A percentile compares a stretch with the other conserved stretches of the same genome.
phyloP scores from a whole-genome alignment of 2,797 vertebrate genomes.

The Scolopax bukidnonensis region DNA sequence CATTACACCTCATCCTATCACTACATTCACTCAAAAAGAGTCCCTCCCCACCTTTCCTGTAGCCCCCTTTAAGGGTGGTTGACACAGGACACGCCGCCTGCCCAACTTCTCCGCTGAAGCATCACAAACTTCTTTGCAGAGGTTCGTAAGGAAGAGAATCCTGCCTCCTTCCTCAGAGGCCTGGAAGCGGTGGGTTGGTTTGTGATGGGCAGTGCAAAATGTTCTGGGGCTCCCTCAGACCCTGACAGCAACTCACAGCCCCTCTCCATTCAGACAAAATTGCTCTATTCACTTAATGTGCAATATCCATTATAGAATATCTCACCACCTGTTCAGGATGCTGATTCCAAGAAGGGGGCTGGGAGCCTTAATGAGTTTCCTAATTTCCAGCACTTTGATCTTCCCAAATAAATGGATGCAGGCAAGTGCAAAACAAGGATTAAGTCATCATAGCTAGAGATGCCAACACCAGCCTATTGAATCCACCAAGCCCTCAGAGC shows the following conservation, averaged over 20 bases:
- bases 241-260: neutral
- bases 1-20: neutral
- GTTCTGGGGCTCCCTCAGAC: neutral
- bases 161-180: neutral
- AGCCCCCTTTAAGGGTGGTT: neutral
- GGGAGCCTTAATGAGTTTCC: neutral
- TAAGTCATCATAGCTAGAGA: neutral
- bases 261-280: neutral
- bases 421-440: neutral
- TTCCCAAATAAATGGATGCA: neutral
- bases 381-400: neutral
- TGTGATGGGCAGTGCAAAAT: fast-evolving
- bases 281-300: neutral
- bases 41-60: neutral
- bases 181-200: neutral
- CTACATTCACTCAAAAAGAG: neutral
- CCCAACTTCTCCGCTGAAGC: fast-evolving
- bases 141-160: neutral
- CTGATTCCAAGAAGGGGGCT: neutral
- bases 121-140: neutral
- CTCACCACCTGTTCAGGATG: neutral
- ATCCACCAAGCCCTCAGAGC: fast-evolving
- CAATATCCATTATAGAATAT: neutral
- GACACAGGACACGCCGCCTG: fast-evolving
- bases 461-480: neutral